Conservation (phyloP, 2,888 invertebrate genomes). For the Ennomos erosarius region DNA sequence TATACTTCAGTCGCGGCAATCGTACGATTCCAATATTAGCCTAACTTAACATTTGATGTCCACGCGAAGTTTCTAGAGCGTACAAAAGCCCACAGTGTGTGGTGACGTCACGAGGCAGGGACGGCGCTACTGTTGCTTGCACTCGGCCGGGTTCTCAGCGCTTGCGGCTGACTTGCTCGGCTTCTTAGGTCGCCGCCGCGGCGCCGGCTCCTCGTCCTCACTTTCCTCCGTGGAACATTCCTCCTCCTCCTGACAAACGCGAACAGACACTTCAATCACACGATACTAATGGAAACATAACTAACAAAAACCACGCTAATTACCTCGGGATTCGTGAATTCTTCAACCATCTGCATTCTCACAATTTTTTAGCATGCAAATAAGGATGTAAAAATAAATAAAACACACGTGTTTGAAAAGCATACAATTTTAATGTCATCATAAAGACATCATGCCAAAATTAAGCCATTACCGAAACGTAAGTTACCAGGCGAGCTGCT, state of each 20-base stretch:
- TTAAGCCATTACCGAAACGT: conserved; percentile 72
- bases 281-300: conserved; percentile 17
- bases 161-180: conserved; percentile 49
- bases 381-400: conserved; percentile 64
- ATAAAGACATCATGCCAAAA: conserved; percentile 80
- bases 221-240: conserved; percentile 86
- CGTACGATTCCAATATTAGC: conserved; percentile 26
- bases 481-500: conserved; percentile 68
- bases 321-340: conserved; percentile 64
- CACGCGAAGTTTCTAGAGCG: conserved; percentile 19
- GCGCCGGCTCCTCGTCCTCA: conserved; percentile 81
- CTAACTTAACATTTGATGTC: conserved; percentile 28
- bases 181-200: conserved; percentile 72
- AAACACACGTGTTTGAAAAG: conserved; percentile 75
- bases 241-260: conserved; percentile 72
- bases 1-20: conserved; percentile 34
- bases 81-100: conserved; percentile 29
- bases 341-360: conserved; percentile 78
- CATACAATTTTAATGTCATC: conserved; percentile 83
- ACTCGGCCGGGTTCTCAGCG: conserved; percentile 85
- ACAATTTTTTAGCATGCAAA: conserved; percentile 68
- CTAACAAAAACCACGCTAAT: conserved; percentile 29
- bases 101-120: not conserved
- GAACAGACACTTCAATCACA: conserved; percentile 13
- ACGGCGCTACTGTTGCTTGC: conserved; percentile 88